Base-by-base conservation (phyloP, 2,113 vertebrate genomes). In the Otolemur garnettii region DNA sequence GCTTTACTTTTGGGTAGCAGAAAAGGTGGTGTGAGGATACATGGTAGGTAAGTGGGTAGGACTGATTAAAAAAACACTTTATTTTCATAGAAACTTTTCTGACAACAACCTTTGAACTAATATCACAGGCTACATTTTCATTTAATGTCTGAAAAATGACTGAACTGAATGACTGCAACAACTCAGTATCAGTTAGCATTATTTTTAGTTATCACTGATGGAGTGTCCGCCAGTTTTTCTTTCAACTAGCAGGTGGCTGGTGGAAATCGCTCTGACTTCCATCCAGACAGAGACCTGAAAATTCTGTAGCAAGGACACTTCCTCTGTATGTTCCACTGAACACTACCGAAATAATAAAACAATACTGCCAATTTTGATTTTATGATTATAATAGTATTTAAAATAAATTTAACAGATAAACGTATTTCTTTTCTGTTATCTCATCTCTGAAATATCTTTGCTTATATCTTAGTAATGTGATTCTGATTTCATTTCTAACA, bases 401-500 rank as follows among this genome's bases (percentile, higher is more conserved):
- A 50, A 88, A 77, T 28, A 4, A 81, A 91, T 50, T 90, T 11
- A 96, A 91, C 17, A 69, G 7, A 69, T 69, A 69, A 87, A 42
- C 0, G n/a, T 57, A 14, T 42, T 55, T 2, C 12, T 71, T 78
- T 93, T 94, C 35, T 93, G 35, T 72, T 42, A 30, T 75, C 57
- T 93, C 9, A 24, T 68, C 74, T 85, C 69, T 84, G 21, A 74
- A 74, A 87, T 26, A 64, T 62, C 11, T 80, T 74, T 90, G 26
- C 35, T 18, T 68, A 10, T 1, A 62, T 90, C 45, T 90, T 60
- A 87, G n/a, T 87, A 90, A 13, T 59, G 79, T 50, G 28, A 50
- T 95, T 93, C 6, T 57, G 0, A 75, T 84, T 87, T 93, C 80
- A 81, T 80, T 88, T 94, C 24, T 92, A 79, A 82, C 30, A 85